Conservation (phyloP, 2,888 invertebrate genomes). For the Blastobasis lacticolella region DNA sequence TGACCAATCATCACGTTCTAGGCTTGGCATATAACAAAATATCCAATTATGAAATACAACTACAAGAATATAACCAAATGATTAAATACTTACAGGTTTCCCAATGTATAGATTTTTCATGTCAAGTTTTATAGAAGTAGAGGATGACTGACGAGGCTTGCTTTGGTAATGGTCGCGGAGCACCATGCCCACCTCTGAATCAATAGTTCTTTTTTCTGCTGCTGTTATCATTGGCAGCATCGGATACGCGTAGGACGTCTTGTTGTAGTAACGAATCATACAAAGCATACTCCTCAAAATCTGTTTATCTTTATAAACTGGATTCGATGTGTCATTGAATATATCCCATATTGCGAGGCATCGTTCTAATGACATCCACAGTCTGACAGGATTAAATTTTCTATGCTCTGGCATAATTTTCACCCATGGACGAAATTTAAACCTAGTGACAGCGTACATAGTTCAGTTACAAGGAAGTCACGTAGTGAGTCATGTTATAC, state of each 20-base stretch:
- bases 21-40: too few species aligned
- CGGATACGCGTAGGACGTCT: conserved; percentile 12
- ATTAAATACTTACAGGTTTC: too few species aligned
- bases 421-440: conserved; percentile 52
- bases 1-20: too few species aligned
- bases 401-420: conserved; percentile 51
- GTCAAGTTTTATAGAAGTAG: too few species aligned
- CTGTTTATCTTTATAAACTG: conserved; percentile 28
- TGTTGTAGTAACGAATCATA: conserved; percentile 39
- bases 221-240: conserved; percentile 19
- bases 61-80: too few species aligned
- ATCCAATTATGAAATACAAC: too few species aligned
- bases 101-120: too few species aligned
- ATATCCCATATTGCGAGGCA: conserved; percentile 55
- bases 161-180: too few species aligned
- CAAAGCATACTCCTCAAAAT: conserved; percentile 41
- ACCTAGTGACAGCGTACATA: conserved; percentile 24
- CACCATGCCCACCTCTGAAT: conserved; percentile 24
- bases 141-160: too few species aligned
- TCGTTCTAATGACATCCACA: conserved; percentile 45
- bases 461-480: too few species aligned
- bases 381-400: conserved; percentile 28
- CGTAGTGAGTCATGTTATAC: too few species aligned
- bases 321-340: conserved; percentile 32
- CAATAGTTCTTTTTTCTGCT: conserved; percentile 37